These are phyloP conservation scores for Takifugu rubripes DNA, from an alignment of 2,797 vertebrate genomes.

Conservation along the genomic window DNA sequence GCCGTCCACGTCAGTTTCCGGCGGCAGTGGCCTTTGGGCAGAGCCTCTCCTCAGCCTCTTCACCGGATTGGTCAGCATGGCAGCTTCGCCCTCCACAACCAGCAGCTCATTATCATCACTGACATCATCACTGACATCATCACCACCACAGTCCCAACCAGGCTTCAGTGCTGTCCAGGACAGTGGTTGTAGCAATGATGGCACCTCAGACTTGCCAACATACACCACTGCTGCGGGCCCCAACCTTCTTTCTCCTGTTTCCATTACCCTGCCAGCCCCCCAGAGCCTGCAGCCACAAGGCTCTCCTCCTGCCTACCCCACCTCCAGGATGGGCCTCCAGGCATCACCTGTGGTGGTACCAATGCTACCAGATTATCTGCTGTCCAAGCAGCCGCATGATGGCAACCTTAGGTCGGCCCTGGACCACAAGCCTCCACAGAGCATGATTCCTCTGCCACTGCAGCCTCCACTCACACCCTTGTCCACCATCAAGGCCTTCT, in stretches of 20 bases:
- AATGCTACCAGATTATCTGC: constrained; percentile 91
- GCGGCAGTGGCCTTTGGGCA: constrained; percentile 83
- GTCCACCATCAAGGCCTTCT: constrained; percentile 94
- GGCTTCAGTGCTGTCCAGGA: constrained; percentile 14
- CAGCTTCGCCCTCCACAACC: constrained; percentile 39
- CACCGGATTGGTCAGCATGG: constrained; percentile 86
- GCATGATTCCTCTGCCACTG: constrained; percentile 10
- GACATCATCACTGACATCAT: constrained; percentile 31
- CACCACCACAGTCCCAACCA: constrained; percentile 42
- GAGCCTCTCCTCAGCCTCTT: constrained; percentile 93
- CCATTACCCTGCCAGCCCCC: constrained; percentile 73
- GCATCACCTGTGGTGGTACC: constrained; percentile 74
- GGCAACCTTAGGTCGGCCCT: constrained; percentile 66
- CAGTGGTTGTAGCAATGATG: constrained; percentile 72
- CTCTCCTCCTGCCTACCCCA: constrained; percentile 82
- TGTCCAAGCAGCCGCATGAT: constrained; percentile 70
- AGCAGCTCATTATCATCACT: constrained; percentile 61
- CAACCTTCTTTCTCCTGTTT: constrained; percentile 67
- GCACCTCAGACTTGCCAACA: constrained; percentile 37
- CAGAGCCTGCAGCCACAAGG: constrained; percentile 66
- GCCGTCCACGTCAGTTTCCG: constrained; percentile 44
- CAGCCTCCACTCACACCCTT: constrained; percentile 89
- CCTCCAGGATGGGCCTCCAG: constrained; percentile 49
- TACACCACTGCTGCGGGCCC: constrained; percentile 65
- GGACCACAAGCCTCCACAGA: constrained; percentile 82